Evolutionary conservation across 2,113 vertebrate species (phyloP).

Genomic region (Aspiorhynchus laticeps): DNA sequence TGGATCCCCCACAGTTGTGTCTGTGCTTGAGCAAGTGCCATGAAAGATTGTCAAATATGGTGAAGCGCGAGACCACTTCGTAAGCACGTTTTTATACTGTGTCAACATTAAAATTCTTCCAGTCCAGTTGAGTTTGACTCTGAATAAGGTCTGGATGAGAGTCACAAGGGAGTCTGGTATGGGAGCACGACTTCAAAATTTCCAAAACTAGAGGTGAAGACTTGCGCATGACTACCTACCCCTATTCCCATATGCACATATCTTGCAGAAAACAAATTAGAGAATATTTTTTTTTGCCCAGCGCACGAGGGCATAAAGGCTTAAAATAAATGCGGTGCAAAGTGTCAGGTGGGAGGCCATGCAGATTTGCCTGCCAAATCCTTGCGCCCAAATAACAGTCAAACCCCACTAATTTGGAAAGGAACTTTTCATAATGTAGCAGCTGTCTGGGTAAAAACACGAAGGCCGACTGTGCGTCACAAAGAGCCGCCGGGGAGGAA

Average conservation of each 20-base stretch:
- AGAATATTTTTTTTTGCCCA: background rate
- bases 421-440: constrained; percentile 2
- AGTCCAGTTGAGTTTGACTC: background rate
- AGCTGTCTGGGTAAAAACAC: constrained; percentile 13
- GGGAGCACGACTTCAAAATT: background rate
- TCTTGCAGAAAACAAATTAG: constrained; percentile 25
- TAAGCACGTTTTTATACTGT: background rate
- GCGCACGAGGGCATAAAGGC: background rate
- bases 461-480: background rate
- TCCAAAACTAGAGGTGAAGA: background rate
- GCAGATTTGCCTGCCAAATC: constrained; percentile 22
- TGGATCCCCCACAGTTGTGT: background rate
- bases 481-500: background rate
- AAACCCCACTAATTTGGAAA: background rate
- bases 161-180: background rate
- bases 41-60: background rate
- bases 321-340: background rate
- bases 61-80: background rate
- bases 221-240: background rate
- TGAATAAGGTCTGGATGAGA: background rate
- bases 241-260: background rate
- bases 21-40: background rate
- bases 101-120: background rate
- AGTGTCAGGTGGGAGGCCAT: background rate
- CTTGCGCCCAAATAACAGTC: background rate